These are phyloP conservation scores for Chalcosyrphus nemorum DNA, from an alignment of 2,888 invertebrate species.

Conservation along the genomic window DNA sequence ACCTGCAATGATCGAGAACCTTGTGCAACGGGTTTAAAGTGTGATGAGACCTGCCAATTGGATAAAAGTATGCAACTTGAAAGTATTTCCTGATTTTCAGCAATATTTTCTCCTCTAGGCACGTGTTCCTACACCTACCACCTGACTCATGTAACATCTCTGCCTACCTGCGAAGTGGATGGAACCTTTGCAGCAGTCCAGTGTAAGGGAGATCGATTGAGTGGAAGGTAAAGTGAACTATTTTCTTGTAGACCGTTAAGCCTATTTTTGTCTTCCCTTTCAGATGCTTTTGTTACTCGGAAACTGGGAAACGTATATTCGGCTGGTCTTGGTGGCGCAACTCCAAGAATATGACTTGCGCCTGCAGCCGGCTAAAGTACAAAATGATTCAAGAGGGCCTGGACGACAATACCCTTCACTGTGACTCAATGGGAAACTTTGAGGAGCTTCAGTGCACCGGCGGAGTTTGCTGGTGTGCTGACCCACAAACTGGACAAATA, in stretches of 20 bases:
- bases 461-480: constrained; percentile 87
- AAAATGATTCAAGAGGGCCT: constrained; percentile 82
- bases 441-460: constrained; percentile 87
- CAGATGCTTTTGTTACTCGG: constrained; percentile 87
- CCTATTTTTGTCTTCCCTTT: not conserved
- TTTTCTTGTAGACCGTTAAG: not conserved
- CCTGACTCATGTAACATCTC: constrained; percentile 74
- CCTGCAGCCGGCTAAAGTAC: constrained; percentile 85
- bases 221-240: constrained; percentile 83
- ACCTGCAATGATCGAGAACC: constrained; percentile 32
- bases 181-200: constrained; percentile 85
- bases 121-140: constrained; percentile 75
- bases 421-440: constrained; percentile 86
- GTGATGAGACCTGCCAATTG: constrained; percentile 75
- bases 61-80: constrained; percentile 74
- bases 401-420: constrained; percentile 85
- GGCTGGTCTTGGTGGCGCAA: constrained; percentile 85
- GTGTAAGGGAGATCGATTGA: constrained; percentile 86
- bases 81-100: not conserved
- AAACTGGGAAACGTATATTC: constrained; percentile 85
- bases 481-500: constrained; percentile 85
- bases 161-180: constrained; percentile 84
- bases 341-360: constrained; percentile 84
- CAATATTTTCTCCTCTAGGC: constrained; percentile 30
- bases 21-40: constrained; percentile 79